These are phyloP conservation scores for Philantomba maxwellii DNA, from an alignment of 2,113 vertebrate species.

Conservation along the genomic window DNA sequence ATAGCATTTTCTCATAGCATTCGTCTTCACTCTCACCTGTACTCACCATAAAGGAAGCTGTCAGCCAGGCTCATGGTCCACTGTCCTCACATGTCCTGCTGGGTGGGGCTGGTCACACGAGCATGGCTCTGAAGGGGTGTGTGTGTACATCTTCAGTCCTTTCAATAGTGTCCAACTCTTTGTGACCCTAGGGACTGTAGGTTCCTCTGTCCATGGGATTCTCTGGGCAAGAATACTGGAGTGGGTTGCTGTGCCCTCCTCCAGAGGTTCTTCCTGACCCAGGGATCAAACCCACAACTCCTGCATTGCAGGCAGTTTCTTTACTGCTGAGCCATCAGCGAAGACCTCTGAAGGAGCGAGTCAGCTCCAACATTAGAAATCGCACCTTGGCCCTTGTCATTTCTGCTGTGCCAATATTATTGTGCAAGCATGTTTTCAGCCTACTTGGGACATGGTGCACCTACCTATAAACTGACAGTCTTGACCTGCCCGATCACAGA, in stretches of 20 bases:
- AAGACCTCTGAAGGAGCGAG: background rate
- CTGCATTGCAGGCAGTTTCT: background rate
- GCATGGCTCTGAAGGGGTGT: background rate
- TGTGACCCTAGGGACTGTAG: background rate
- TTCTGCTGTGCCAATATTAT: background rate
- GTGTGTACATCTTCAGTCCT: rapidly evolving
- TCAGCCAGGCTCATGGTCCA: background rate
- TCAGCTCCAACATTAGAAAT: background rate
- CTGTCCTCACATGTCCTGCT: background rate
- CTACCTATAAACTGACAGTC: background rate
- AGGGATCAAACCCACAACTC: background rate
- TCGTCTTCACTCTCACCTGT: background rate
- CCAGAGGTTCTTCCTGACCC: background rate
- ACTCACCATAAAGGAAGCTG: background rate
- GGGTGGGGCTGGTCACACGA: background rate
- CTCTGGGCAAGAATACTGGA: background rate
- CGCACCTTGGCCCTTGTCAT: background rate
- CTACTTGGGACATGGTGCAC: background rate
- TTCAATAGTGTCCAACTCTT: background rate
- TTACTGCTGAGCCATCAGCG: background rate
- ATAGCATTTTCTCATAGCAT: background rate
- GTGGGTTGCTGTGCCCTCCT: background rate
- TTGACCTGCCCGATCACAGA: background rate
- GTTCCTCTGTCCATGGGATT: background rate
- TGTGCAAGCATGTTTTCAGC: background rate